A percentile compares a stretch with the other conserved stretches of the same genome.
These are phyloP conservation scores for Siniperca knerii DNA, from an alignment of 2,113 vertebrate species.

Conservation along the genomic window DNA sequence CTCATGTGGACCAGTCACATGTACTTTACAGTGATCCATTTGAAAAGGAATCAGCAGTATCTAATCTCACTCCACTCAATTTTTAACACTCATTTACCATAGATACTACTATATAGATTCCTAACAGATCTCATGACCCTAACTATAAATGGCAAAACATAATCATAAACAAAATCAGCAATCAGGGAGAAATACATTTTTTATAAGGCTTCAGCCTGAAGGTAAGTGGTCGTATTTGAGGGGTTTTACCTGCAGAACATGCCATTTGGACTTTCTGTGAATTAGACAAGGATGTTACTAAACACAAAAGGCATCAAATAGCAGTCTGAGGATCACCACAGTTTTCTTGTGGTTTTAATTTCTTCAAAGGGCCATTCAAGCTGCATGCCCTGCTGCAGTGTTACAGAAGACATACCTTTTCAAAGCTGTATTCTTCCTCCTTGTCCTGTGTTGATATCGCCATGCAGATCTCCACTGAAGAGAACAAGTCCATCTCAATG, in stretches of 20 bases:
- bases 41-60: not conserved
- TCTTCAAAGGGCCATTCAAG: no score
- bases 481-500: constrained; percentile 77
- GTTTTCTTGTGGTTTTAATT: not conserved
- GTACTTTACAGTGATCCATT: not conserved
- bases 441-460: not conserved
- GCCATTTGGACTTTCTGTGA: not conserved
- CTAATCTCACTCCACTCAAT: not conserved
- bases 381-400: not conserved
- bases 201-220: not conserved
- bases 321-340: not conserved
- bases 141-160: not conserved
- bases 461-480: constrained; percentile 46
- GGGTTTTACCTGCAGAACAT: not conserved
- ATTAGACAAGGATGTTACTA: not conserved
- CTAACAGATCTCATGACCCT: not conserved
- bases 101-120: not conserved
- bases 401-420: constrained; percentile 42
- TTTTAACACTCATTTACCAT: not conserved
- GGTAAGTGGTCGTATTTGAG: not conserved
- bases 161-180: not conserved
- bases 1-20: not conserved
- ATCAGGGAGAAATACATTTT: not conserved
- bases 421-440: constrained; percentile 5
- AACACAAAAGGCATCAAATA: not conserved